These are phyloP conservation scores for Pontoporia blainvillei DNA, from an alignment of 2,113 vertebrate genomes.

Conservation along the genomic window DNA sequence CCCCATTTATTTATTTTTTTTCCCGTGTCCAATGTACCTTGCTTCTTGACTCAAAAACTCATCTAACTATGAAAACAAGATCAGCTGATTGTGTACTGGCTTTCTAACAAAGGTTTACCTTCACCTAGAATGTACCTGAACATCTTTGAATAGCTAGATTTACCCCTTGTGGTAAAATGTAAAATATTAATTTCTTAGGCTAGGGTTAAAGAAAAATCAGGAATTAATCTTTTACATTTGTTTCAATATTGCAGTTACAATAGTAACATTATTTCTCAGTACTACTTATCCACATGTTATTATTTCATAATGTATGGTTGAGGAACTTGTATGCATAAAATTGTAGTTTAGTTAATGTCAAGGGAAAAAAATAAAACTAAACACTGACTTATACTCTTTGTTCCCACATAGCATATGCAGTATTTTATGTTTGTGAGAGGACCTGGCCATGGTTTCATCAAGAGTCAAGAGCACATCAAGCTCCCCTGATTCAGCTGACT, in stretches of 20 bases:
- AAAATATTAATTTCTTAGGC: constrained; percentile 49
- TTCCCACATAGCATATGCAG: background rate
- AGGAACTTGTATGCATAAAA: background rate
- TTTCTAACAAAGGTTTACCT: constrained; percentile 60
- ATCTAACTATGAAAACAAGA: constrained; percentile 68
- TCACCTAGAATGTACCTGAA: constrained; percentile 26
- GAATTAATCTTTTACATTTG: constrained; percentile 49
- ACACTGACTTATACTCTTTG: background rate
- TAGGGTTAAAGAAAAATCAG: constrained; percentile 63
- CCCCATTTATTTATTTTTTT: background rate
- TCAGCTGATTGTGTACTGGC: constrained; percentile 62
- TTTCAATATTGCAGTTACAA: background rate
- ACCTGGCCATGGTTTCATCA: background rate
- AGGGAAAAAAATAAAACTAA: background rate
- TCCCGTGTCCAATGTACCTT: constrained; percentile 47
- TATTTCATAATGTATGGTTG: background rate
- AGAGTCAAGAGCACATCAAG: background rate
- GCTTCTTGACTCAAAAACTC: constrained; percentile 37
- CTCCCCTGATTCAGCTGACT: background rate
- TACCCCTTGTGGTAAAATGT: background rate
- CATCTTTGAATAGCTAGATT: constrained; percentile 55
- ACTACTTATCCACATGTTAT: background rate
- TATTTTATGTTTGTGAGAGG: background rate
- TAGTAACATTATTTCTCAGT: constrained; percentile 32
- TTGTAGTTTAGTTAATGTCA: background rate